Evolutionary conservation across 1,140 invertebrate species (phyloP), one percentile per base, ranked within the genome.

Genomic region (Lasioglossum albipes): DNA sequence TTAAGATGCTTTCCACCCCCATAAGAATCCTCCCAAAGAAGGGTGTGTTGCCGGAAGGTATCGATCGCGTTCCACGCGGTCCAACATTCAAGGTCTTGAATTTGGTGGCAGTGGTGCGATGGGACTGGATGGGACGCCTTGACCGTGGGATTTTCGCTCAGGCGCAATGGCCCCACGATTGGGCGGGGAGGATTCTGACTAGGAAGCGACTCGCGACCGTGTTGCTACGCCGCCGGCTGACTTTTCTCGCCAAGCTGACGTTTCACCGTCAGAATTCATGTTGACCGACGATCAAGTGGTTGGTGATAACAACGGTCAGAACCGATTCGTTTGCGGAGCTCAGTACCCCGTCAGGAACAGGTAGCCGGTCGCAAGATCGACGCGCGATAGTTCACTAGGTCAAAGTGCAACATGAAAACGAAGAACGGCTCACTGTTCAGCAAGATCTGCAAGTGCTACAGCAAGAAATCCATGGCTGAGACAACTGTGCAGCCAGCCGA

Each of bases 371-470:
- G 16, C 18, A 70, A 41, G 57, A 59, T n/a, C 20, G 1, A 16
- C 20, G 64, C n/a, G 54, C 67, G 36, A 36, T 5, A 36, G 36
- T 3, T 36, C 3, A 84, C 41, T 36, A 61, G 67, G 22, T 76
- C 72, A 66, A 82, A 59, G 75, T 16, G 31, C 20, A 9, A 22
- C 10, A 88, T 91, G 89, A 87, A 90, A 69, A 88, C 81, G 6
- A 89, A 88, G 67, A 90, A 87, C 59, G 84, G 67, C 18, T 89
- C 89, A 22, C 31, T 89, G 13, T 75, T 91, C 45, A 84, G 80
- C 52, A 90, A 83, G 71, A 78, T 91, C 22, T 91, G 85, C 82
- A 90, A 87, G 74, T 91, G 87, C 71, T 90, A 84, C 54, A 65
- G 69, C 27, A 85, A 77, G 52, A 74, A 77, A 22, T 49, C 61